Evolutionary conservation across 2,888 invertebrate species (phyloP).

Genomic region (Rhyacophila evoluta): DNA sequence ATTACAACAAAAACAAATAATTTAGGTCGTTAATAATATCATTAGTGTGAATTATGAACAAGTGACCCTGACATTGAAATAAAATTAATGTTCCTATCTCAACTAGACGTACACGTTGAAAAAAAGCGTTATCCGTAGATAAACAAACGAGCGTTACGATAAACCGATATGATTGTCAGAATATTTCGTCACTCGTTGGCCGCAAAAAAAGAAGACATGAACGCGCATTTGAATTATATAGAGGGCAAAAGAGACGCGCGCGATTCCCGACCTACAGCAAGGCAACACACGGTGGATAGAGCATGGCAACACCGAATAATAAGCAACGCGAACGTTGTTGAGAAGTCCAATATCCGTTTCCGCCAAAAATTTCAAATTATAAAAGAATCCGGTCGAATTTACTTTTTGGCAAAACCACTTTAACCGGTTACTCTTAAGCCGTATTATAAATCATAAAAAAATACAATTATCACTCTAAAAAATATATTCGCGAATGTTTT

Average conservation of each 20-base stretch:
- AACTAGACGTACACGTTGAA: background rate
- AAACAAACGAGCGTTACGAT: background rate
- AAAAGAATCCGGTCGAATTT: background rate
- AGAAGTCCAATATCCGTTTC: background rate
- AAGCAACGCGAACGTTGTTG: background rate
- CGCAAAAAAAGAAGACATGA: background rate
- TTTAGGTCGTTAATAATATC: too few relatives aligned
- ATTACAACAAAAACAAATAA: too few relatives aligned
- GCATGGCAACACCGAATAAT: constrained; percentile 5
- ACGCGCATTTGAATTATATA: background rate
- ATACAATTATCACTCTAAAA: too few relatives aligned
- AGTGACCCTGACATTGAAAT: too few relatives aligned
- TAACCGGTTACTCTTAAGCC: background rate
- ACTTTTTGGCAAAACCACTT: background rate
- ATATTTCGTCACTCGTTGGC: background rate
- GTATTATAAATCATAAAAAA: too few relatives aligned
- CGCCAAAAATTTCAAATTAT: background rate
- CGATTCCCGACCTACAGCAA: constrained; percentile 22
- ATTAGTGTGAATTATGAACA: too few relatives aligned
- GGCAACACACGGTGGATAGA: constrained; percentile 13
- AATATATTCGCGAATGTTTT: too few relatives aligned
- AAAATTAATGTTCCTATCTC: too few relatives aligned
- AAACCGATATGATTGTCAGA: background rate
- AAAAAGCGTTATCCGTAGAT: background rate
- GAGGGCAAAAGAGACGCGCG: constrained; percentile 5